phyloP scores from a whole-genome alignment of 2,888 invertebrate genomes.

The Clostera curtula region DNA sequence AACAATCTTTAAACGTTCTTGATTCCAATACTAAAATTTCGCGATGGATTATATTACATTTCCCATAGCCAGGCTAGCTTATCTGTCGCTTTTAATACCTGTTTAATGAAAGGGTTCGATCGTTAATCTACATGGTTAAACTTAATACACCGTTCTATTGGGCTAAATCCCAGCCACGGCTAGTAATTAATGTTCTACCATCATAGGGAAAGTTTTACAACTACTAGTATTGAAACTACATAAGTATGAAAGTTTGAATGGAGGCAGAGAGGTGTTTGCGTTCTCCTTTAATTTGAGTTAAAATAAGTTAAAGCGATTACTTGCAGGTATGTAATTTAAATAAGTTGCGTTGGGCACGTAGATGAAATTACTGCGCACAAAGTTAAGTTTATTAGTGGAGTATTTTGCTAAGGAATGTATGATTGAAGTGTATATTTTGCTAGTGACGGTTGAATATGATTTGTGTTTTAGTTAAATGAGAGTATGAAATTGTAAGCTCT shows the following conservation, averaged over 20 bases:
- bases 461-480: no score
- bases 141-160: slow-evolving; percentile 65
- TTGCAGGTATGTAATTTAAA: slow-evolving; percentile 23
- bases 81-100: slow-evolving; percentile 71
- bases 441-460: no score
- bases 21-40: no score
- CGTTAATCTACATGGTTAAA: slow-evolving; percentile 71
- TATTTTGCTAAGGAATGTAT: no score
- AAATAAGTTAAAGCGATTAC: slow-evolving; percentile 52
- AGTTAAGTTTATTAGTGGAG: no score
- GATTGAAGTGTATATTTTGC: no score
- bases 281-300: slow-evolving; percentile 58
- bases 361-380: slow-evolving; percentile 9
- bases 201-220: slow-evolving; percentile 65
- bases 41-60: no score
- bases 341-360: slow-evolving; percentile 13
- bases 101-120: slow-evolving; percentile 73
- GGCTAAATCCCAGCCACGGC: slow-evolving; percentile 47
- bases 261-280: slow-evolving; percentile 56
- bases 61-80: no score
- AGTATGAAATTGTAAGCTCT: no score
- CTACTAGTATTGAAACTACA: slow-evolving; percentile 63
- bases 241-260: slow-evolving; percentile 62
- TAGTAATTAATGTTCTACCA: slow-evolving; percentile 69
- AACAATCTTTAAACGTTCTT: no score